Evolutionary conservation across 2,113 vertebrate species (phyloP), one percentile per base, ranked within the genome.

Genomic region (Arenaria interpres): DNA sequence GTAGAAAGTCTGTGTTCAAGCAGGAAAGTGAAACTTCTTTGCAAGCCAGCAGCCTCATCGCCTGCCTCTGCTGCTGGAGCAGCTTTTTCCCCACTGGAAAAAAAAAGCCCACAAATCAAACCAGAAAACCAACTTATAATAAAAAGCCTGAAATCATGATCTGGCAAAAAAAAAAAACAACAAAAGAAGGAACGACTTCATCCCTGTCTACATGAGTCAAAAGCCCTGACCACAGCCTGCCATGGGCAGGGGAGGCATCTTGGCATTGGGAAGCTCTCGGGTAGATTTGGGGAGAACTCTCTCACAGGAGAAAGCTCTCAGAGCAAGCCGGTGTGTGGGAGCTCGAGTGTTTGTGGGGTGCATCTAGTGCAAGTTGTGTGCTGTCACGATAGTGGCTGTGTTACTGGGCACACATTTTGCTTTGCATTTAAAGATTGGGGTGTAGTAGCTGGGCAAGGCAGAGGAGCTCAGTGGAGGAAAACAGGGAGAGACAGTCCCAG

Each of bases 281-380:
- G 57, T 27, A 48, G 71, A 37, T 90, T 24, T 71, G 56, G 41
- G 37, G 50, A 85, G n/a, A 43, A 32, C 30, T 37, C 80, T 37
- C 35, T 57, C 14, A 4, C 27, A 66, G 75, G 50, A 30, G 20
- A 54, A 28, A 35, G 59, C 63, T 73, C 12, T 4, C 21, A 9
- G 37, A 62, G 32, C 1, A 3, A 45, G 30, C 41, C 46, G 66
- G 1, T 50, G 50, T 48, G 45, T 63, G 62, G 13, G 27, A 51
- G 20, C 54, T 62, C 0, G 1, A n/a, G 9, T 41, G 0, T 48
- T 46, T 43, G 22, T 74, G 53, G 2, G 1, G 21, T 64, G 64
- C 69, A 24, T 57, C 12, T 72, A 21, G 28, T 43, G 30, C 27
- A 14, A 12, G 18, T 20, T 62, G 14, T 43, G 16, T 74, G 51